Percentiles rank a stretch among this genome's conserved stretches.
Conservation (phyloP, 92 coral and sea anemone species). For the Palythoa grandiflora region DNA sequence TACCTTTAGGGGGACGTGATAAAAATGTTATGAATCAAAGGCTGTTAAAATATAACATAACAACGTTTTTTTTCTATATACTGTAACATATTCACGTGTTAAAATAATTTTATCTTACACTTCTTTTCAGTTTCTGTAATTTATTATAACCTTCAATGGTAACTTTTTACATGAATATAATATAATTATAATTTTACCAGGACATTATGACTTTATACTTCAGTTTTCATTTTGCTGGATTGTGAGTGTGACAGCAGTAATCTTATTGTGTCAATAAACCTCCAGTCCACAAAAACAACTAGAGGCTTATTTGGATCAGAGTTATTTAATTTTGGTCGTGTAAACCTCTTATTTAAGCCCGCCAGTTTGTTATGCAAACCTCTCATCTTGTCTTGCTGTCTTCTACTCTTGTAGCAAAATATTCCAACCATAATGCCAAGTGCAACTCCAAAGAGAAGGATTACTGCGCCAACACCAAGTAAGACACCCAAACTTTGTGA, state of each 20-base stretch:
- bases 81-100: not conserved
- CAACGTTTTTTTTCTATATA: not conserved
- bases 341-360: constrained; percentile 2
- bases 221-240: not conserved
- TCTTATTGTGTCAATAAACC: constrained; percentile 4
- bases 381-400: constrained; percentile 3
- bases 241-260: not conserved
- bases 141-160: too few species aligned
- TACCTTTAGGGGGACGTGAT: too few species aligned
- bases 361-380: constrained; percentile 25
- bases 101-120: too few species aligned
- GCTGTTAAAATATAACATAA: too few species aligned
- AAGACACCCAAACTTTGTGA: constrained; percentile 28
- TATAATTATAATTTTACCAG: too few species aligned
- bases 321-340: constrained; percentile 4
- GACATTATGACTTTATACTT: not conserved
- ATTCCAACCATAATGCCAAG: constrained; percentile 25
- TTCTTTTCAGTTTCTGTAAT: too few species aligned
- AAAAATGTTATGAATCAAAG: too few species aligned
- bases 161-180: not conserved
- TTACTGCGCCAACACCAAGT: constrained; percentile 41
- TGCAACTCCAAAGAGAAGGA: constrained; percentile 23
- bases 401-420: constrained; percentile 40
- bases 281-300: not conserved
- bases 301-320: not conserved